phyloP scores from a whole-genome alignment of 2,113 vertebrate genomes.

The Datnioides undecimradiatus region DNA sequence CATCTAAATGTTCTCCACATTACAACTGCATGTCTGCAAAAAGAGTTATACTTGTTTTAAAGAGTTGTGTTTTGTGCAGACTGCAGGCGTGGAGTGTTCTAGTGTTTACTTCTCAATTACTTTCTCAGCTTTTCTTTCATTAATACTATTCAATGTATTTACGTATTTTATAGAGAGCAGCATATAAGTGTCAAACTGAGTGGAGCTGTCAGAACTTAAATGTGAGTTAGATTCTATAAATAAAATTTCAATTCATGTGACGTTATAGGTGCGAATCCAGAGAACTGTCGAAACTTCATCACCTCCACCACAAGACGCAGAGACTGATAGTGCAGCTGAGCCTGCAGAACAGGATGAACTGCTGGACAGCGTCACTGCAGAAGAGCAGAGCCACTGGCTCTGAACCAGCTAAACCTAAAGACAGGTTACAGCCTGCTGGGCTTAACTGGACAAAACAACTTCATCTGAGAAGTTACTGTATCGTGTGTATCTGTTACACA shows the following conservation, averaged over 20 bases:
- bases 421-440: slow-evolving; percentile 1
- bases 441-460: not conserved
- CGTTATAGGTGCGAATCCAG: slow-evolving; percentile 65
- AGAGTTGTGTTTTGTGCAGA: not conserved
- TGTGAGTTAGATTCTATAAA: not conserved
- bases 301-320: not conserved
- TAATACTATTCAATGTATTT: too few species aligned
- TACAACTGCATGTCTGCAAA: not conserved
- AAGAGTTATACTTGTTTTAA: not conserved
- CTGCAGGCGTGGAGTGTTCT: not conserved
- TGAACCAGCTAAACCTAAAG: slow-evolving; percentile 48
- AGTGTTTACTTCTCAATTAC: not conserved
- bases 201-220: not conserved
- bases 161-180: too few species aligned
- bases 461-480: not conserved
- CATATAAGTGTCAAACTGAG: not conserved
- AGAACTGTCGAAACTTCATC: not conserved
- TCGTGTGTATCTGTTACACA: slow-evolving; percentile 6
- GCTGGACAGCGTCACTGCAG: slow-evolving; percentile 37
- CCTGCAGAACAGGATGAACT: slow-evolving; percentile 75
- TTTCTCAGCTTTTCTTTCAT: too few species aligned
- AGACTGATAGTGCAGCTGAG: not conserved
- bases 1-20: not conserved
- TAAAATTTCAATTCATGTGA: not conserved
- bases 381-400: slow-evolving; percentile 64